These are phyloP conservation scores for Columbina picui DNA, from an alignment of 2,113 vertebrate genomes.

Conservation along the genomic window DNA sequence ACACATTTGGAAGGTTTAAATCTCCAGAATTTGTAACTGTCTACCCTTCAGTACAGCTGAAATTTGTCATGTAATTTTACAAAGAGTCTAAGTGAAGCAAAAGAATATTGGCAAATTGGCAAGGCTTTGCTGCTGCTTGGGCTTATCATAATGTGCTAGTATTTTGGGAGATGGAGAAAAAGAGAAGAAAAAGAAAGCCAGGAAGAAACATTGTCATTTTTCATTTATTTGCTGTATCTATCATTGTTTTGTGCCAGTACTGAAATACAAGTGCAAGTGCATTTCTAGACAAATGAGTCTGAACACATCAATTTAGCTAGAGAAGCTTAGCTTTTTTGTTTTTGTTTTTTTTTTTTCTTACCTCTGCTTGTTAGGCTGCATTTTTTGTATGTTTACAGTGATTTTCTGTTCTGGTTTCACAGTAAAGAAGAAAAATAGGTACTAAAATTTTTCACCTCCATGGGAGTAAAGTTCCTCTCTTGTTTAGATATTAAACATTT, in stretches of 20 bases:
- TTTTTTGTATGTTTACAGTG: not conserved
- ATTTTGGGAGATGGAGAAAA: not conserved
- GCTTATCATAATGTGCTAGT: not conserved
- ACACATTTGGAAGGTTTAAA: not conserved
- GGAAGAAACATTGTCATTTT: not conserved
- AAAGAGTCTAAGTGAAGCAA: not conserved
- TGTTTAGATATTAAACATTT: not conserved
- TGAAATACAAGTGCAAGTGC: not conserved
- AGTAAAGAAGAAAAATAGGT: not conserved
- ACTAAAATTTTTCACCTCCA: not conserved
- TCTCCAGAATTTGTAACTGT: not conserved
- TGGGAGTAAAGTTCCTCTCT: not conserved
- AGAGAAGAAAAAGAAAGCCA: not conserved
- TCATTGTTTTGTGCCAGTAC: not conserved
- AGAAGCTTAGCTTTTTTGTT: not conserved
- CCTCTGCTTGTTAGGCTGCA: not conserved
- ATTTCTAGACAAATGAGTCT: slow-evolving; percentile 24
- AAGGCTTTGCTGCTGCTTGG: not conserved
- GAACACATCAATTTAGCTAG: not conserved
- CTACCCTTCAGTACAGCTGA: not conserved
- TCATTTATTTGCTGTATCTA: not conserved
- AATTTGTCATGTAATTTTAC: not conserved
- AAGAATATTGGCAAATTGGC: not conserved
- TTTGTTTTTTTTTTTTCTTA: not conserved
- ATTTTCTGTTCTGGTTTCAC: not conserved